phyloP scores from a whole-genome alignment of 2,888 invertebrate genomes.

The Eledona agricola region DNA sequence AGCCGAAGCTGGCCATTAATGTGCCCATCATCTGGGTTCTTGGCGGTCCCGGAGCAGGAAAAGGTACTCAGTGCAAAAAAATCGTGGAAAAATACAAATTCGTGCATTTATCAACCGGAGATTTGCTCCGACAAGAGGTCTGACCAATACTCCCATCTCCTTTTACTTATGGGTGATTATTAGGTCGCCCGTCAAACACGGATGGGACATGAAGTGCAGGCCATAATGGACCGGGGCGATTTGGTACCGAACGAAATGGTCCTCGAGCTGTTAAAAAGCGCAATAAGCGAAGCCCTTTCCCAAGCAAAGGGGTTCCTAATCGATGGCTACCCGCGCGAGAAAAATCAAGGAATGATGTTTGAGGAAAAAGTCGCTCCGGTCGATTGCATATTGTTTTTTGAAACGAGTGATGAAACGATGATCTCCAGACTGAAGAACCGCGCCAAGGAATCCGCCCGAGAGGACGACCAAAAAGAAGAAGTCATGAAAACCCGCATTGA shows the following conservation, averaged over 20 bases:
- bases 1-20: too few species aligned
- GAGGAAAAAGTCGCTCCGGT: slow-evolving; percentile 1
- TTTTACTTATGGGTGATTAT: too few species aligned
- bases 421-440: not conserved
- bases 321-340: slow-evolving; percentile 6
- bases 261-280: slow-evolving; percentile 1
- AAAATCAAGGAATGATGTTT: slow-evolving; percentile 6
- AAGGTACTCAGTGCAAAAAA: slow-evolving; percentile 94
- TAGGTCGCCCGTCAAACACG: not conserved
- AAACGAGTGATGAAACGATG: slow-evolving; percentile 1
- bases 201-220: not conserved
- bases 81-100: slow-evolving; percentile 93
- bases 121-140: slow-evolving; percentile 91
- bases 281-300: not conserved
- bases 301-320: slow-evolving; percentile 2
- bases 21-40: slow-evolving; percentile 90
- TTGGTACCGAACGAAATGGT: slow-evolving; percentile 7
- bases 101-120: slow-evolving; percentile 93
- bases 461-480: slow-evolving; percentile 6
- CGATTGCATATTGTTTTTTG: slow-evolving; percentile 2
- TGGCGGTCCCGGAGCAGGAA: slow-evolving; percentile 95
- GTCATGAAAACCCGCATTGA: slow-evolving; percentile 1
- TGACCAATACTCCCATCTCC: too few species aligned
- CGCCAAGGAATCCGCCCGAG: not conserved
- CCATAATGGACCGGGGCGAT: slow-evolving; percentile 10